These are phyloP conservation scores for Chelon labrosus DNA, from an alignment of 2,797 vertebrate genomes.

Conservation along the genomic window DNA sequence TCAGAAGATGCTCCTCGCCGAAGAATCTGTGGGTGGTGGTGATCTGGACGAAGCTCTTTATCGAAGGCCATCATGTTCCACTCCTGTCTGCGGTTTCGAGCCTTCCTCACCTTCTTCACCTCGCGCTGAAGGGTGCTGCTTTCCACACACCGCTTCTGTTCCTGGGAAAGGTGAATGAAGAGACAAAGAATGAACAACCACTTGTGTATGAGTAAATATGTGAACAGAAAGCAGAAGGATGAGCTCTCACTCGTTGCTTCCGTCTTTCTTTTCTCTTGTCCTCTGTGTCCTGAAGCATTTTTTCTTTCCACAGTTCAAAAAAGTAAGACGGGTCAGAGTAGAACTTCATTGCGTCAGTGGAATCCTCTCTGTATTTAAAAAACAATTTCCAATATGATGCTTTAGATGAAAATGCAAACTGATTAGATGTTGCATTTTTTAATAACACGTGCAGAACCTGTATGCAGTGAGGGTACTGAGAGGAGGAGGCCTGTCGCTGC, in stretches of 20 bases:
- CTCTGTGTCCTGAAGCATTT: conserved; percentile 94
- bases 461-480: conserved; percentile 89
- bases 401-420: background rate
- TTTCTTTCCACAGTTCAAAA: conserved; percentile 95
- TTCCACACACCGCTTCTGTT: conserved; percentile 89
- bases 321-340: conserved; percentile 95
- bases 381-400: background rate
- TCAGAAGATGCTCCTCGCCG: conserved; percentile 88
- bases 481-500: conserved; percentile 88
- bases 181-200: background rate
- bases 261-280: conserved; percentile 92
- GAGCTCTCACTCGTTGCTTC: conserved; percentile 85
- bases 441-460: conserved; percentile 79
- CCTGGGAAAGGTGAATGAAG: conserved; percentile 64
- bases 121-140: conserved; percentile 88
- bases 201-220: background rate
- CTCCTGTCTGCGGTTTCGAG: conserved; percentile 90
- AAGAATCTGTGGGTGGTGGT: conserved; percentile 87
- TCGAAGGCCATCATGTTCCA: conserved; percentile 95
- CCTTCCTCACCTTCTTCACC: conserved; percentile 93
- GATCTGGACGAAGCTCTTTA: conserved; percentile 92
- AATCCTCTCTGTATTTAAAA: conserved; percentile 86
- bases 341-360: conserved; percentile 90
- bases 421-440: background rate
- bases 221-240: background rate